Percentiles rank a stretch among this genome's conserved stretches.
Evolutionary conservation across 1,140 invertebrate genomes (phyloP).

Genomic region (Yoshiicerus persimilis): DNA sequence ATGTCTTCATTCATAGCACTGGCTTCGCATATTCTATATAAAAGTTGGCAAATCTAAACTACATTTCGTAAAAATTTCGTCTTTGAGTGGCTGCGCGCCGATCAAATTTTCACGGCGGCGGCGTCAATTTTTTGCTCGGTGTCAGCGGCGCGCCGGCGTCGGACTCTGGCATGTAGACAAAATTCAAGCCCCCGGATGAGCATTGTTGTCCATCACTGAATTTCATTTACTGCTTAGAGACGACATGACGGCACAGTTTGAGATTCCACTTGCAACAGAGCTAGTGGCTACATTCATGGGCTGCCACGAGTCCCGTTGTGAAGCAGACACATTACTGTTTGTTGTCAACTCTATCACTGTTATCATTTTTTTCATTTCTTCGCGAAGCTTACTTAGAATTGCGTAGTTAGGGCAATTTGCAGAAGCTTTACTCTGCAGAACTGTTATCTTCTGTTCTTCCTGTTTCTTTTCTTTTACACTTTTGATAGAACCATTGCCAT

Average conservation of each 20-base stretch:
- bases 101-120: no score
- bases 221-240: background rate
- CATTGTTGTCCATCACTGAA: background rate
- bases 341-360: background rate
- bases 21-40: no score
- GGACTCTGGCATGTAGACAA: no score
- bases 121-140: no score
- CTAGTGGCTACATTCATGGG: background rate
- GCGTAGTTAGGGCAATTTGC: conserved; percentile 91
- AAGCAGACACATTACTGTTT: conserved; percentile 8
- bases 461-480: conserved; percentile 92
- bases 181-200: no score
- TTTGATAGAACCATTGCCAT: conserved; percentile 89
- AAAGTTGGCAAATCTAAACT: no score
- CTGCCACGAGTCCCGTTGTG: conserved; percentile 19
- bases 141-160: no score
- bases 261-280: conserved; percentile 14
- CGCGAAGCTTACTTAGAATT: conserved; percentile 83
- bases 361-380: conserved; percentile 70
- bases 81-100: no score
- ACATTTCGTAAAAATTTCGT: no score
- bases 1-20: no score
- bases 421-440: conserved; percentile 84
- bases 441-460: conserved; percentile 90
- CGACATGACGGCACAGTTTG: background rate